phyloP scores from a whole-genome alignment of 2,888 invertebrate genomes.

The Acholoe squamosa region DNA sequence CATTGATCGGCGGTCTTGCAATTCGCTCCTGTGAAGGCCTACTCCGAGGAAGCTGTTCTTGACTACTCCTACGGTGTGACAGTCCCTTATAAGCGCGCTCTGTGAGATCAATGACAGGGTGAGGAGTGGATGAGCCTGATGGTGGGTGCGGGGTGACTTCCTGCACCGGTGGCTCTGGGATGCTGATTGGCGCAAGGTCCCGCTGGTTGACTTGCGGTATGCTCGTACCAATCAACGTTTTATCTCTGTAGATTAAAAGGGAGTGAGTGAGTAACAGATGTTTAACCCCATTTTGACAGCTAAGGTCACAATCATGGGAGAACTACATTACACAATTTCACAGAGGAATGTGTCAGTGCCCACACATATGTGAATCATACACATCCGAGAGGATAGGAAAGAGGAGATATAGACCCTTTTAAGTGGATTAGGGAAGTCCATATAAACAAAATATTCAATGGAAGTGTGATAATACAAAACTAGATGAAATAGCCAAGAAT shows the following conservation, averaged over 20 bases:
- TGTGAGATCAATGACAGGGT: not conserved
- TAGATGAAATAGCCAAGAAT: no score
- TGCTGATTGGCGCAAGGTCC: not conserved
- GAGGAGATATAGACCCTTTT: no score
- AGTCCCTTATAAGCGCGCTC: not conserved
- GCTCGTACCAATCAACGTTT: not conserved
- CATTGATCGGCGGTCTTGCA: not conserved
- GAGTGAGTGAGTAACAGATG: no score
- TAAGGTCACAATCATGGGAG: no score
- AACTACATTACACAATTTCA: no score
- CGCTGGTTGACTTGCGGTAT: not conserved
- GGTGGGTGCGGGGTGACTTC: not conserved
- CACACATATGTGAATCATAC: no score
- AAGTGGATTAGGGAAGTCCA: no score
- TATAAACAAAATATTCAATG: no score
- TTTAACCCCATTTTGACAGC: no score
- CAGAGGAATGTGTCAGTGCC: no score
- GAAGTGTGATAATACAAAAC: no score
- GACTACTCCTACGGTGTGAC: not conserved
- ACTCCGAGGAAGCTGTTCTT: not conserved
- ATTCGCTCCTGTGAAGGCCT: not conserved
- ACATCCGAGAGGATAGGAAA: no score
- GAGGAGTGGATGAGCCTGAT: not conserved
- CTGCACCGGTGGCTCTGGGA: not conserved
- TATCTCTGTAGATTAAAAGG: slow-evolving; percentile 12